These are phyloP conservation scores for Pantherophis vulpinus DNA, from an alignment of 2,797 vertebrate genomes.

Conservation along the genomic window DNA sequence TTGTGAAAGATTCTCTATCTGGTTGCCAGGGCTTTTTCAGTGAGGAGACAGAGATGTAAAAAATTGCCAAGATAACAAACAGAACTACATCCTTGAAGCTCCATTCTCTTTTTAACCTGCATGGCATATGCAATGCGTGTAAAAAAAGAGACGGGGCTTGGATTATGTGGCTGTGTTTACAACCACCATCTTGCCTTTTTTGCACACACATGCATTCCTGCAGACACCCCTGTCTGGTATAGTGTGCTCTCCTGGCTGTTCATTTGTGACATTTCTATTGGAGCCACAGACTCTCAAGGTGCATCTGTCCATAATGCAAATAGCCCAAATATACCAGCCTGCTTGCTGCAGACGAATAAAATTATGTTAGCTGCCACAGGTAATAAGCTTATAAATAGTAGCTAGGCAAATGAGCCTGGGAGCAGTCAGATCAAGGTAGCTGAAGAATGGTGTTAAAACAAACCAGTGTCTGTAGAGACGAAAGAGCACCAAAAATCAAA, in stretches of 20 bases:
- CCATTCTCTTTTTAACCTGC: not conserved
- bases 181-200: not conserved
- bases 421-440: not conserved
- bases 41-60: not conserved
- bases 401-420: not conserved
- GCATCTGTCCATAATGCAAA: not conserved
- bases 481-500: not conserved
- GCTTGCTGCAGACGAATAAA: not conserved
- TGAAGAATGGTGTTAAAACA: not conserved
- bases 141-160: not conserved
- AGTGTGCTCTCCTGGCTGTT: not conserved
- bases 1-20: not conserved
- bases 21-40: not conserved
- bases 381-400: not conserved
- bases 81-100: not conserved
- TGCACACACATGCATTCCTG: not conserved
- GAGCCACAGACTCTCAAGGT: not conserved
- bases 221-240: not conserved
- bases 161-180: not conserved
- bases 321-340: not conserved
- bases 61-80: not conserved
- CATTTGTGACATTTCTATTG: not conserved
- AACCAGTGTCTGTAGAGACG: not conserved
- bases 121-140: not conserved
- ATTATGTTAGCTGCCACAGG: not conserved